These are phyloP conservation scores for Diabrotica balteata DNA, from an alignment of 2,888 invertebrate genomes.

Conservation along the genomic window DNA sequence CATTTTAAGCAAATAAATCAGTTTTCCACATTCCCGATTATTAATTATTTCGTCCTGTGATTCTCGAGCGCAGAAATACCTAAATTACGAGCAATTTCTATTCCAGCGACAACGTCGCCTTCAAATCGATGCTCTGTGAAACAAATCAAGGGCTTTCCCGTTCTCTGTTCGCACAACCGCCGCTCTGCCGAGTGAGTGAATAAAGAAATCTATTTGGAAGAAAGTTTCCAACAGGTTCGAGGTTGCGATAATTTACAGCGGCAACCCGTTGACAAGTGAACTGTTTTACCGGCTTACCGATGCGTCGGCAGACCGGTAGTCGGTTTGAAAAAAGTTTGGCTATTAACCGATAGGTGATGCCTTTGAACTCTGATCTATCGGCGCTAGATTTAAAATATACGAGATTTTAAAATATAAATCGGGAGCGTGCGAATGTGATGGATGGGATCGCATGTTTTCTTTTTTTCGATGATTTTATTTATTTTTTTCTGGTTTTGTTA, in stretches of 20 bases:
- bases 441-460: too few species aligned
- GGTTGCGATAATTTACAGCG: slow-evolving; percentile 35
- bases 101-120: slow-evolving; percentile 1
- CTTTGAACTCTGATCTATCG: slow-evolving; percentile 33
- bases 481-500: too few species aligned
- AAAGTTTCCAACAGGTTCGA: slow-evolving; percentile 31
- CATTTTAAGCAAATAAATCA: too few species aligned
- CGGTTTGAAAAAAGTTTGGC: slow-evolving; percentile 52
- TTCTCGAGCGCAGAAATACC: too few species aligned
- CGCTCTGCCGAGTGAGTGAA: slow-evolving; percentile 10
- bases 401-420: too few species aligned
- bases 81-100: too few species aligned
- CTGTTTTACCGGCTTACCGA: slow-evolving; percentile 54
- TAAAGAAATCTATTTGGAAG: slow-evolving; percentile 38
- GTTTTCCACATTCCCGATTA: too few species aligned
- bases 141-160: slow-evolving; percentile 18
- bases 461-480: too few species aligned
- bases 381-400: slow-evolving; percentile 34
- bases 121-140: slow-evolving; percentile 17
- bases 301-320: slow-evolving; percentile 29
- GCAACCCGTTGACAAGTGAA: slow-evolving; percentile 41
- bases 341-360: slow-evolving; percentile 54
- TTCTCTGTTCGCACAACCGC: slow-evolving; percentile 7
- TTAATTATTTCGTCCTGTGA: too few species aligned
- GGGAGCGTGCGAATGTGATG: too few species aligned